These are phyloP conservation scores for Venturia canescens DNA, from an alignment of 1,140 invertebrate species.

Conservation along the genomic window DNA sequence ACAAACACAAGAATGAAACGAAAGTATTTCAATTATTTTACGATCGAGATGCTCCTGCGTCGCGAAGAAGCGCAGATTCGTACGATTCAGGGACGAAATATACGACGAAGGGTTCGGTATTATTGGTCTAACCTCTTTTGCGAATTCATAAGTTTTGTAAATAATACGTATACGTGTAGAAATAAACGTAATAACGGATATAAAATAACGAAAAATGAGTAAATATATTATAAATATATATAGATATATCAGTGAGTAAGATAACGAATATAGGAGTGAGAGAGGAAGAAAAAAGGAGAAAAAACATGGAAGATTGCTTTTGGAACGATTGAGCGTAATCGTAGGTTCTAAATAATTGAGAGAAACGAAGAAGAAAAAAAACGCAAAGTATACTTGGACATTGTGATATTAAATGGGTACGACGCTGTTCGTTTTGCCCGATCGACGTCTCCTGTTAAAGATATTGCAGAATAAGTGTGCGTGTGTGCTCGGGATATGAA, in stretches of 20 bases:
- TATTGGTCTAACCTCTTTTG: slow-evolving; percentile 53
- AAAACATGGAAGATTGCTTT: background rate
- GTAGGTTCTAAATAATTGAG: slow-evolving; percentile 37
- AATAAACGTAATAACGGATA: slow-evolving; percentile 28
- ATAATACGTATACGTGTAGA: slow-evolving; percentile 64
- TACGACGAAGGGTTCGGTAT: background rate
- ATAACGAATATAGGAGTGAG: slow-evolving; percentile 19
- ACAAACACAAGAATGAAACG: too few relatives aligned
- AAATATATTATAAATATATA: too few relatives aligned
- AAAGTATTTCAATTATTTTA: too few relatives aligned
- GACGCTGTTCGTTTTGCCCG: slow-evolving; percentile 57
- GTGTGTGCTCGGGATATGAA: background rate
- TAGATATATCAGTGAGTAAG: too few relatives aligned
- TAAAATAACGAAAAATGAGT: slow-evolving; percentile 50
- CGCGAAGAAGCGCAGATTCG: too few relatives aligned
- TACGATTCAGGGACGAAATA: too few relatives aligned
- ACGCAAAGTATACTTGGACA: slow-evolving; percentile 69
- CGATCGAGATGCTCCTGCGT: too few relatives aligned
- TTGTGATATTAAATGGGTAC: slow-evolving; percentile 68
- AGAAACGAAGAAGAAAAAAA: slow-evolving; percentile 42
- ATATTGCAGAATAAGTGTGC: slow-evolving; percentile 58
- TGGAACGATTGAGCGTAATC: slow-evolving; percentile 45
- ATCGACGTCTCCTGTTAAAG: slow-evolving; percentile 54
- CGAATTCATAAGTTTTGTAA: slow-evolving; percentile 68
- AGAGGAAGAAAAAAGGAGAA: slow-evolving; percentile 36